Percentiles rank a stretch among this genome's conserved stretches.
Conservation (phyloP, 2,113 vertebrate species). For the Tupaia chinensis region DNA sequence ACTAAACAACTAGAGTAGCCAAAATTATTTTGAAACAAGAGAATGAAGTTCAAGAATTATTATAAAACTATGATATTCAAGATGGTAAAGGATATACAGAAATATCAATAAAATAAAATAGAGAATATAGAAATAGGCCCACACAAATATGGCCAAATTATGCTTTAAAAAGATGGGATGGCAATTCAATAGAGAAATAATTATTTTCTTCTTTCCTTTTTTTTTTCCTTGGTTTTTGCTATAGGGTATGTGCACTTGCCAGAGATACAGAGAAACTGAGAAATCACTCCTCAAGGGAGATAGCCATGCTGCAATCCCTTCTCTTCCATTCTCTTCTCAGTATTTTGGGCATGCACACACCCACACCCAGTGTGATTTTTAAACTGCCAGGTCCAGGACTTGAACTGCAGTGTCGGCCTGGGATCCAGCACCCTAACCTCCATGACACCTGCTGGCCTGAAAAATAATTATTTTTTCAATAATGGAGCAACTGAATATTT, state of each 20-base stretch:
- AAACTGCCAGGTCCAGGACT: too few relatives aligned
- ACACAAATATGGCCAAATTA: neutral
- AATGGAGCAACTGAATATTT: neutral
- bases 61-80: neutral
- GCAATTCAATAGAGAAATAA: neutral
- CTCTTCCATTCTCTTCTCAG: too few relatives aligned
- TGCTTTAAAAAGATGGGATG: neutral
- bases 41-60: slow-evolving; percentile 40
- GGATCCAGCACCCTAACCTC: too few relatives aligned
- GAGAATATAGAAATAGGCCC: neutral
- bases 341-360: too few relatives aligned
- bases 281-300: too few relatives aligned
- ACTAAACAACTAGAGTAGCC: neutral
- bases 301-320: too few relatives aligned
- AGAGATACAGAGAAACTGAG: too few relatives aligned
- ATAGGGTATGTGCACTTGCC: too few relatives aligned
- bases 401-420: too few relatives aligned
- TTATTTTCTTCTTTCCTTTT: neutral
- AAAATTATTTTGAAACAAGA: neutral
- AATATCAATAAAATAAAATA: neutral
- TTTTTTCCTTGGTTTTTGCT: too few relatives aligned
- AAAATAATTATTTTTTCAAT: neutral
- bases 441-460: too few relatives aligned
- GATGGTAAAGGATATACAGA: neutral
- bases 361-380: too few relatives aligned